A percentile compares a stretch with the other conserved stretches of the same genome.
phyloP scores from a whole-genome alignment of 2,113 vertebrate genomes.

The Empidonax traillii region DNA sequence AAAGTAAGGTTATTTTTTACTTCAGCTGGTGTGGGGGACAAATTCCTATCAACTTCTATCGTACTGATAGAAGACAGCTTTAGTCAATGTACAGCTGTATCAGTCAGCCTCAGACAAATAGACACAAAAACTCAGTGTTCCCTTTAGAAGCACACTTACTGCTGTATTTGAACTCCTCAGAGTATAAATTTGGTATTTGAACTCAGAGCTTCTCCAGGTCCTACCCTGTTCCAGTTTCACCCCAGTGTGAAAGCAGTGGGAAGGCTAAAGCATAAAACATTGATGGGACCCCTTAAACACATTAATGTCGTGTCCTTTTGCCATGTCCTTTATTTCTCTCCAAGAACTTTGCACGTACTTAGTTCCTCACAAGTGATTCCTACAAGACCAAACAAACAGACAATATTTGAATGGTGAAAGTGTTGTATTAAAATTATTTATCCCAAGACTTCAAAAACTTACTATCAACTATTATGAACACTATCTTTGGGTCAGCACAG shows the following conservation, averaged over 20 bases:
- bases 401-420: not conserved
- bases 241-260: rapidly evolving
- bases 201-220: not conserved
- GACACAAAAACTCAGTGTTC: not conserved
- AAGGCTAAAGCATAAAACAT: not conserved
- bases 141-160: not conserved
- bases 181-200: no score
- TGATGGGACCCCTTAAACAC: not conserved
- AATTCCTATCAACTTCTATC: not conserved
- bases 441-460: not conserved
- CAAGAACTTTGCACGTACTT: not conserved
- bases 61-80: not conserved
- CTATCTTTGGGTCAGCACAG: not conserved
- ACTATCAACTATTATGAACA: not conserved
- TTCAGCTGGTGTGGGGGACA: not conserved
- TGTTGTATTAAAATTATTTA: not conserved
- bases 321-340: not conserved
- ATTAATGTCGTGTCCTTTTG: not conserved
- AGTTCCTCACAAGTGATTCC: not conserved
- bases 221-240: rapidly evolving
- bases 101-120: not conserved
- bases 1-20: not conserved
- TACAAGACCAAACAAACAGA: not conserved
- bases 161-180: not conserved
- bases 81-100: rapidly evolving